Evolutionary conservation across 2,797 vertebrate species (phyloP).

Genomic region (Pseudochirops corinnae): DNA sequence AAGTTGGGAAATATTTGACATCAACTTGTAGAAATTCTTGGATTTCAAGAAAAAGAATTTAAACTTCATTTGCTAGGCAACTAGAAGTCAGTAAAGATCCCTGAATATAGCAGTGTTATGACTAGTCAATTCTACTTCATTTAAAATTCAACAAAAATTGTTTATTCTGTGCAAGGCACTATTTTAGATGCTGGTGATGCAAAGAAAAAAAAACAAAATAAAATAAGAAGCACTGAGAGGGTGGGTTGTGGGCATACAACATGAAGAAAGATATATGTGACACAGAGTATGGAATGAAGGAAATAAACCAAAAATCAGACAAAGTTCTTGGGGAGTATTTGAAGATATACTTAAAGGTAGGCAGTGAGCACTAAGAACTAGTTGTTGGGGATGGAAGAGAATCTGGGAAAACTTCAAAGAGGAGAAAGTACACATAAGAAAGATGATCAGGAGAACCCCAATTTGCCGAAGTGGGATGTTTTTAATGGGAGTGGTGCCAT

Average conservation of each 20-base stretch:
- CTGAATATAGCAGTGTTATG: not conserved
- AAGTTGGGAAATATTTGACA: not conserved
- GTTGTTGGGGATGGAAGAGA: not conserved
- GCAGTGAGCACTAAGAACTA: not conserved
- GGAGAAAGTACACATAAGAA: not conserved
- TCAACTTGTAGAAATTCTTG: not conserved
- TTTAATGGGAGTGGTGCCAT: not conserved
- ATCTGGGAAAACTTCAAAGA: not conserved
- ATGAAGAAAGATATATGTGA: not conserved
- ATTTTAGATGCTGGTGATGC: not conserved
- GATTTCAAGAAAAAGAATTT: not conserved
- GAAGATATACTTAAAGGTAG: not conserved
- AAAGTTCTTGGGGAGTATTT: not conserved
- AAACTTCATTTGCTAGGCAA: not conserved
- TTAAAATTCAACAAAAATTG: not conserved
- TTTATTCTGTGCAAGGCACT: not conserved
- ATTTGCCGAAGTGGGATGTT: not conserved
- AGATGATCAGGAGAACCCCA: too few species aligned
- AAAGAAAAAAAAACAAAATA: not conserved
- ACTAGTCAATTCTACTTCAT: not conserved
- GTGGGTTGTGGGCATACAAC: not conserved
- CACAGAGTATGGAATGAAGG: not conserved
- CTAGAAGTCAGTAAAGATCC: not conserved
- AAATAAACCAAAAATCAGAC: not conserved
- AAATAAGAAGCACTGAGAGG: not conserved